phyloP scores from a whole-genome alignment of 1,140 invertebrate species.

The Bilobella aurantiaca region DNA sequence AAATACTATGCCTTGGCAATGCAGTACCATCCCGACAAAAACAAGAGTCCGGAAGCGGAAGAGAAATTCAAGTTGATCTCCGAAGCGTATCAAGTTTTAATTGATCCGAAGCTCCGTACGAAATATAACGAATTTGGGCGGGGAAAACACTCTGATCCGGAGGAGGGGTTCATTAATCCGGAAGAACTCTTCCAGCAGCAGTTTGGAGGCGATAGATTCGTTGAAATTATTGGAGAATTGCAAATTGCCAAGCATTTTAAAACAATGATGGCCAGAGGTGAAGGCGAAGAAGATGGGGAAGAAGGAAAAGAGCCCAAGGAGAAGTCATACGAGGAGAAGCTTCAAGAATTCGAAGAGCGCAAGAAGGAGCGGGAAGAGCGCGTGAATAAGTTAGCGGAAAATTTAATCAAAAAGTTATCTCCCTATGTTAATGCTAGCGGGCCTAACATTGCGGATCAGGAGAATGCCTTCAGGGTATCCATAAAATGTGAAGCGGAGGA shows the following conservation, averaged over 20 bases:
- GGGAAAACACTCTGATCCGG: slow-evolving; percentile 28
- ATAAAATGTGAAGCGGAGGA: slow-evolving; percentile 31
- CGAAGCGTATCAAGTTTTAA: slow-evolving; percentile 39
- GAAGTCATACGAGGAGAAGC: slow-evolving; percentile 24
- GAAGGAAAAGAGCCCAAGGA: slow-evolving; percentile 20
- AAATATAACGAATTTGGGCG: slow-evolving; percentile 38
- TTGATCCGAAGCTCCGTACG: slow-evolving; percentile 35
- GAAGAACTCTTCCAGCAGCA: slow-evolving; percentile 33
- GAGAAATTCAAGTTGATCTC: slow-evolving; percentile 34
- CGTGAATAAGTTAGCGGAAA: slow-evolving; percentile 28
- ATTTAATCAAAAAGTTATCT: slow-evolving; percentile 27
- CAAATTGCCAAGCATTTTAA: slow-evolving; percentile 34
- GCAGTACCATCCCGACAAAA: slow-evolving; percentile 37
- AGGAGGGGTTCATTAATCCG: slow-evolving; percentile 34
- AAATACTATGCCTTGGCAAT: slow-evolving; percentile 43
- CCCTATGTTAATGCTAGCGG: no score
- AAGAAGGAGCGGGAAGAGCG: slow-evolving; percentile 30
- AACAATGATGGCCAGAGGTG: slow-evolving; percentile 26
- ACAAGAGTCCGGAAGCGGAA: slow-evolving; percentile 33
- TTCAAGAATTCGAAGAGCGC: slow-evolving; percentile 26
- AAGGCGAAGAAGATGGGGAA: slow-evolving; percentile 16
- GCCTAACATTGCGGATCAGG: no score
- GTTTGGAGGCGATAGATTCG: slow-evolving; percentile 33
- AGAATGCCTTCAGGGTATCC: slow-evolving; percentile 16
- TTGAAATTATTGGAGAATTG: slow-evolving; percentile 34